Conservation (phyloP, 2,797 vertebrate genomes). For the Pogoniulus pusillus region DNA sequence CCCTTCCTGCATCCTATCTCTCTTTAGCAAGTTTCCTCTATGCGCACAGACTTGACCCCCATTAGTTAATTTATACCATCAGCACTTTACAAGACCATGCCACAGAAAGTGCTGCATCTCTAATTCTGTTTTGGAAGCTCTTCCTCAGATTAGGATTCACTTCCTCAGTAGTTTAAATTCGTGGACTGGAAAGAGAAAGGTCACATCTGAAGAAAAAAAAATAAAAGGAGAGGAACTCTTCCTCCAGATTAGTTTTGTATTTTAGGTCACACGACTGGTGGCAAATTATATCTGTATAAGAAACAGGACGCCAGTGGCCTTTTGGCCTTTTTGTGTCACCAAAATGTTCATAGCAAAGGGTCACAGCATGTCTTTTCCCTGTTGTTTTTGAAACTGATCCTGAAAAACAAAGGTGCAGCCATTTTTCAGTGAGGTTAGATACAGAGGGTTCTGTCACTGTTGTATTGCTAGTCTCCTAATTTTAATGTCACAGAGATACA, state of each 20-base stretch:
- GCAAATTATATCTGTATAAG: neutral
- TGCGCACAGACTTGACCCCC: neutral
- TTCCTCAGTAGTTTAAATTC: neutral
- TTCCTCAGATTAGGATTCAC: neutral
- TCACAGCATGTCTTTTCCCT: neutral
- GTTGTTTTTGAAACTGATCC: neutral
- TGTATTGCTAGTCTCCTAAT: neutral
- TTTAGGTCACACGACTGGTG: neutral
- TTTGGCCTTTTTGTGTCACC: neutral
- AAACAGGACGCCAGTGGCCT: neutral
- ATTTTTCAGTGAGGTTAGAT: neutral
- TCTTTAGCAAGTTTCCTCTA: conserved; percentile 56
- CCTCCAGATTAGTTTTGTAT: neutral
- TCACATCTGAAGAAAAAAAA: neutral
- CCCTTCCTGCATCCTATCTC: conserved; percentile 57
- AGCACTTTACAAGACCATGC: neutral
- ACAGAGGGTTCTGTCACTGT: neutral
- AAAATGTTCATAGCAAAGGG: neutral
- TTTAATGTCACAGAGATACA: neutral
- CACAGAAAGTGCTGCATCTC: conserved; percentile 24
- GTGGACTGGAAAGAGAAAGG: neutral
- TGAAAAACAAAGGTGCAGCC: neutral
- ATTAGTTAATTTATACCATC: conserved; percentile 24
- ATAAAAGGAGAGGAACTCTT: neutral
- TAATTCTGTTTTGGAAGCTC: conserved; percentile 20